Conservation (phyloP, 2,888 invertebrate genomes). For the Apotomis betuletana region DNA sequence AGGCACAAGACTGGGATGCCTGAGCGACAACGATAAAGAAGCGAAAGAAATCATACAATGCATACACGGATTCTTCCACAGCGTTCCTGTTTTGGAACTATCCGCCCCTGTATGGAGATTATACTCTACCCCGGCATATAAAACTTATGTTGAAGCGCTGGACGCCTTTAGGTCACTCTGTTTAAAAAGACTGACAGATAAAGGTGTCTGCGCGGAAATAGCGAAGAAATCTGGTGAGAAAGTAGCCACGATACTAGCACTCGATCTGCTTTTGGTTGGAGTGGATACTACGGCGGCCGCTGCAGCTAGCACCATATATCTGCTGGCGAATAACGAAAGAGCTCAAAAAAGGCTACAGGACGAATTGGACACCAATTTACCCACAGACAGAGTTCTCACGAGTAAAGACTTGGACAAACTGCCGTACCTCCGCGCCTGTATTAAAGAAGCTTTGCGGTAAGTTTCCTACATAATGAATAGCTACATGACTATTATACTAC, state of each 20-base stretch:
- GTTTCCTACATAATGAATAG: conserved; percentile 42
- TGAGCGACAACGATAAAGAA: conserved; percentile 87
- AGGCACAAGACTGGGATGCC: conserved; percentile 90
- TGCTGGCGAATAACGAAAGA: conserved; percentile 87
- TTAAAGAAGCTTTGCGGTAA: conserved; percentile 90
- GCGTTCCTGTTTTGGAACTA: conserved; percentile 89
- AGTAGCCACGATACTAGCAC: conserved; percentile 87
- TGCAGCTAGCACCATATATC: conserved; percentile 88
- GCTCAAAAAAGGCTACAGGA: conserved; percentile 86
- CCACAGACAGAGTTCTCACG: conserved; percentile 81
- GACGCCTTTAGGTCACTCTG: conserved; percentile 87
- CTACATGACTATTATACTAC: background rate
- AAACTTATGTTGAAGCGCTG: conserved; percentile 87
- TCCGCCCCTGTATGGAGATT: conserved; percentile 90
- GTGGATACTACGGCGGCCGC: conserved; percentile 93
- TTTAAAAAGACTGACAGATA: conserved; percentile 72
- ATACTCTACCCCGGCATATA: conserved; percentile 87
- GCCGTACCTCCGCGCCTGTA: conserved; percentile 89
- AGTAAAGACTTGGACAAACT: conserved; percentile 85
- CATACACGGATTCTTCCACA: conserved; percentile 90
- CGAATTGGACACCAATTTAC: conserved; percentile 85
- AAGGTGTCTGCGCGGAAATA: conserved; percentile 75
- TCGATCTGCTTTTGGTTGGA: conserved; percentile 91
- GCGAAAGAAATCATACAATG: conserved; percentile 90
- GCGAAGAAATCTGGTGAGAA: conserved; percentile 68